Evolutionary conservation across 2,113 vertebrate species (phyloP).

Genomic region (Thomomys bottae): DNA sequence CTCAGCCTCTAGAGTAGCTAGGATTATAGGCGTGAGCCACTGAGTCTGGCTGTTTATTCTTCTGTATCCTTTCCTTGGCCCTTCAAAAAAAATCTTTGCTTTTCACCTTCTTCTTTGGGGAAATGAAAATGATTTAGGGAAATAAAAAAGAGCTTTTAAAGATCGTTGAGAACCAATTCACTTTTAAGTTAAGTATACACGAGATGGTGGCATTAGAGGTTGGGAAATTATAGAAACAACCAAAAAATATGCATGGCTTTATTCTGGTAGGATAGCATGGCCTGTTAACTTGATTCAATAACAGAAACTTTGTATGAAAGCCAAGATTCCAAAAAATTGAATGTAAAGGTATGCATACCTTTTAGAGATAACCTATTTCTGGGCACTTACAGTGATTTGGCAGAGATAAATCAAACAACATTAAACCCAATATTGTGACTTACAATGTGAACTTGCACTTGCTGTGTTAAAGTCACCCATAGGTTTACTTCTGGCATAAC

Average conservation of each 20-base stretch:
- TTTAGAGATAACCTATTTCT: background rate
- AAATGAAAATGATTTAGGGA: constrained; percentile 55
- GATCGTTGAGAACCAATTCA: background rate
- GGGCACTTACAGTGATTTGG: background rate
- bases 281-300: background rate
- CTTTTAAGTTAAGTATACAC: background rate
- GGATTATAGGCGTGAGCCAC: no score
- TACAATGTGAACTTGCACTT: constrained; percentile 3
- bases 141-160: constrained; percentile 47
- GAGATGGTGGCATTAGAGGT: background rate
- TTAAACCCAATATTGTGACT: background rate
- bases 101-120: constrained; percentile 18
- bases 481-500: background rate
- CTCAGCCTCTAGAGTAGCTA: no score
- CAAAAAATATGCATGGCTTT: background rate
- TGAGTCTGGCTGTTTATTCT: no score
- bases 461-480: background rate
- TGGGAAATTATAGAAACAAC: background rate
- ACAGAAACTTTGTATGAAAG: background rate
- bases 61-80: background rate
- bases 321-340: background rate
- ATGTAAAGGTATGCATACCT: background rate
- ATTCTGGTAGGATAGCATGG: background rate
- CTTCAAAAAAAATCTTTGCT: background rate
- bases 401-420: background rate